Base-by-base conservation (phyloP, 1,140 invertebrate genomes). In the Trissolcus basalis region DNA sequence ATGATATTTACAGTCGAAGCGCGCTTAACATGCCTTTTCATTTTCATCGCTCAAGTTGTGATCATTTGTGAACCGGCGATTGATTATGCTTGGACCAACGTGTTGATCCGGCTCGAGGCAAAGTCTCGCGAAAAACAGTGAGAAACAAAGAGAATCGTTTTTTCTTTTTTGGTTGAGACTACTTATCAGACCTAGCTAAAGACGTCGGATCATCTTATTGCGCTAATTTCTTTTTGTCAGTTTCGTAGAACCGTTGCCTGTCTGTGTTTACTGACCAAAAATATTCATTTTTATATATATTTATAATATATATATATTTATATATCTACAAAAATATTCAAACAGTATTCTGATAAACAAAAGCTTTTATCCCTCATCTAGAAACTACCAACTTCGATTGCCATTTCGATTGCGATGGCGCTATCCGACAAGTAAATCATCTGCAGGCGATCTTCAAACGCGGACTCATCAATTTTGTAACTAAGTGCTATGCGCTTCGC, bases 71-170 rank as follows among this genome's bases (percentile, higher is more conserved):
- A 44, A 32, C 15, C 6, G 41, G 19, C 11, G 12, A 43, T 59
- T 43, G 43, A 12, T 59, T 48, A 54, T 50, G 33, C n/a, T 32
- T 32, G 14, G 7, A 14, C 0, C 2, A 48, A 39, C 58, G 58
- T 56, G 55, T 51, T 55, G 44, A n/a, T 49, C 44, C 59, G 41
- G 27, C 41, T 12, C 59, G 64, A 75, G 59, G 27, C 63, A 63
- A 60, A 33, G 50, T 69, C 58, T 68, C 58, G 58, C 69, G 41
- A 13, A 59, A 32, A 68, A 68, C 64, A 33, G 6, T 14, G 47
- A 6, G 45, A 76, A 74, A 63, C 36, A 76, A 76, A 69, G 72
- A 76, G 59, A 69, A 60, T 56, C 50, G 33, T 51, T 59, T 68
- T 27, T 27, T 27, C 1, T 3, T 27, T 27, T 27, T 27, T 27